Conservation (phyloP, 2,797 vertebrate species). For the Acropternis orthonyx region DNA sequence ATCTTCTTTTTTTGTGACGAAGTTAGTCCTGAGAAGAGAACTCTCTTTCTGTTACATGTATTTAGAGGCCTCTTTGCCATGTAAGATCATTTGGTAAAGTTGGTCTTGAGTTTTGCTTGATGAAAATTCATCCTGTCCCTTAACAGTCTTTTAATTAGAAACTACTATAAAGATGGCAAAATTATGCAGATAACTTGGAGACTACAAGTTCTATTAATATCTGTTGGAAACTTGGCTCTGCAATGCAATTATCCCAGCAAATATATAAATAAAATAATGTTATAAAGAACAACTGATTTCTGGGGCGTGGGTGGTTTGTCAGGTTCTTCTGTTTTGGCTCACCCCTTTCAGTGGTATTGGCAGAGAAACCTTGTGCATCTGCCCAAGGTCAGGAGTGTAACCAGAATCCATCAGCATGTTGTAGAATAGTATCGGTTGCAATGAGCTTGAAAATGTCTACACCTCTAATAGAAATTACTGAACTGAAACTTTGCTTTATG, state of each 20-base stretch:
- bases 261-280: not conserved
- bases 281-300: not conserved
- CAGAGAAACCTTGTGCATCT: not conserved
- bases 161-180: not conserved
- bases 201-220: not conserved
- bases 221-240: not conserved
- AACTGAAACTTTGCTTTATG: not conserved
- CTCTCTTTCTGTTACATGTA: accelerated
- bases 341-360: not conserved
- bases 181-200: not conserved
- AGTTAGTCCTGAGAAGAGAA: not conserved
- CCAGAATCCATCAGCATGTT: not conserved
- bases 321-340: not conserved
- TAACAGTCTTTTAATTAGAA: not conserved
- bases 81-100: not conserved
- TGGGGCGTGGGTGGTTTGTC: not conserved
- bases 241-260: not conserved
- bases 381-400: not conserved
- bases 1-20: not conserved
- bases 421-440: not conserved
- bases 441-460: not conserved
- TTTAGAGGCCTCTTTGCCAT: not conserved
- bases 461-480: not conserved
- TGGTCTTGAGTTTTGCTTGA: not conserved
- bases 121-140: not conserved